Percentiles rank a stretch among this genome's conserved stretches.
Evolutionary conservation across 2,797 vertebrate genomes (phyloP).

Genomic region (Pampus argenteus): DNA sequence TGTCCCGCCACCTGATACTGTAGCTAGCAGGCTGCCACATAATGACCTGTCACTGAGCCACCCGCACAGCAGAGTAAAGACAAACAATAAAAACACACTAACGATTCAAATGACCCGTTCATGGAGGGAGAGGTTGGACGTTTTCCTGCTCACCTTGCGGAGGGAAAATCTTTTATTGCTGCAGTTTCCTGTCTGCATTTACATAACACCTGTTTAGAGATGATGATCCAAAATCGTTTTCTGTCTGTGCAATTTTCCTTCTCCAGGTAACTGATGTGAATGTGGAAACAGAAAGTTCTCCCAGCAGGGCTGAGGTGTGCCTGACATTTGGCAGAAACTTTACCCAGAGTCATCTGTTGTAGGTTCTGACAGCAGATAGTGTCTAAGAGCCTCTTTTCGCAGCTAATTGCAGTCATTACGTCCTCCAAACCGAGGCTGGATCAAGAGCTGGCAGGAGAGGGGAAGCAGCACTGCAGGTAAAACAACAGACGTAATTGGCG

Average conservation of each 20-base stretch:
- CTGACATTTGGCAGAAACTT: conserved; percentile 4
- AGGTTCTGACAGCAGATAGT: conserved; percentile 19
- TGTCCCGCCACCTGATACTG: conserved; percentile 20
- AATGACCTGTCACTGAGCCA: conserved; percentile 44
- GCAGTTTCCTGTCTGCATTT: conserved; percentile 18
- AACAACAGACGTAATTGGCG: conserved; percentile 27
- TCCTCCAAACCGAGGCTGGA: conserved; percentile 3
- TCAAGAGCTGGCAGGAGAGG: conserved; percentile 8
- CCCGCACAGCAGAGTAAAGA: conserved; percentile 22
- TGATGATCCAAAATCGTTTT: not conserved
- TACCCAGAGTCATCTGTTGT: not conserved
- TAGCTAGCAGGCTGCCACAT: conserved; percentile 32
- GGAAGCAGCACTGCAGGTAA: not conserved
- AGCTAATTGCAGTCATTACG: conserved; percentile 32
- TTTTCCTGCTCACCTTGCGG: not conserved
- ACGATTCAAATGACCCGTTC: conserved; percentile 28
- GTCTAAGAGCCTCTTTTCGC: conserved; percentile 18
- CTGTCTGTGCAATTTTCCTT: not conserved
- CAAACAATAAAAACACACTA: conserved; percentile 17
- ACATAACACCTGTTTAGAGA: conserved; percentile 20
- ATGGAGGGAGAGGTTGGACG: not conserved
- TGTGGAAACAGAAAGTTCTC: not conserved
- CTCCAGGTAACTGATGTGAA: not conserved
- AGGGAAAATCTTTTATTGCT: conserved; percentile 3
- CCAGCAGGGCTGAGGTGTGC: not conserved